Evolutionary conservation across 1,140 invertebrate species (phyloP).

Genomic region (Battus philenor): DNA sequence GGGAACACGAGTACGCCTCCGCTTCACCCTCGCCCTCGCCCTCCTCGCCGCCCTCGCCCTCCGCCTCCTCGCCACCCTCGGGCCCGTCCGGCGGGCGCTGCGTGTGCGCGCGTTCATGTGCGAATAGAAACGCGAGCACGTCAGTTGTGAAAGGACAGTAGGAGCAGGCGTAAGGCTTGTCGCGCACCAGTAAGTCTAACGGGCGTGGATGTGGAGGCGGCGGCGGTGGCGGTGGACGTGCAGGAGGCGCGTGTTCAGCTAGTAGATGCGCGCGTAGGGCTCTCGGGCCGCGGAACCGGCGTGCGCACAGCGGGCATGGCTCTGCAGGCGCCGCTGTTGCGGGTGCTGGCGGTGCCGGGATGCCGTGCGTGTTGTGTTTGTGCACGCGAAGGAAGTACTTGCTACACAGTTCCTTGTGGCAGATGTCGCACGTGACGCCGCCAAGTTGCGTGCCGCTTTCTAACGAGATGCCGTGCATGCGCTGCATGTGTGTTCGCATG

Average conservation of each 20-base stretch:
- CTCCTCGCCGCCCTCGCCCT: conserved; percentile 35
- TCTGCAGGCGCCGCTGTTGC: conserved; percentile 75
- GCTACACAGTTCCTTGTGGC: conserved; percentile 97
- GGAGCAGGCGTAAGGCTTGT: conserved; percentile 90
- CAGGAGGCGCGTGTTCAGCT: conserved; percentile 83
- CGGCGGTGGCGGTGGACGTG: conserved; percentile 78
- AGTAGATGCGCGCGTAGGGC: conserved; percentile 93
- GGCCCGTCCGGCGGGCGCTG: conserved; percentile 46
- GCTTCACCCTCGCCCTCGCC: conserved; percentile 28
- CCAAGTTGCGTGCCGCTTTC: conserved; percentile 93
- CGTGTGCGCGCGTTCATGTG: conserved; percentile 90
- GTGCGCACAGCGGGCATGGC: conserved; percentile 88
- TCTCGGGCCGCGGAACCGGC: conserved; percentile 92
- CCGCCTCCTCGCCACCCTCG: conserved; percentile 28
- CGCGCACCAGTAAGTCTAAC: conserved; percentile 59
- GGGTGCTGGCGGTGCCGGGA: conserved; percentile 78
- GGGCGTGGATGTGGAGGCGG: conserved; percentile 70
- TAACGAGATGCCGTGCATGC: conserved; percentile 98
- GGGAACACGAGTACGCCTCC: conserved; percentile 78
- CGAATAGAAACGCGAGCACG: conserved; percentile 91
- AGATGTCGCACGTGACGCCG: conserved; percentile 96
- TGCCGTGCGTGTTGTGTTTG: conserved; percentile 98
- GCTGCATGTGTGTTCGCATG: conserved; percentile 99
- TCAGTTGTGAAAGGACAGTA: conserved; percentile 93
- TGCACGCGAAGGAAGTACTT: conserved; percentile 98